phyloP scores from a whole-genome alignment of 92 coral and sea anemone species.

The Siderastrea siderea region DNA sequence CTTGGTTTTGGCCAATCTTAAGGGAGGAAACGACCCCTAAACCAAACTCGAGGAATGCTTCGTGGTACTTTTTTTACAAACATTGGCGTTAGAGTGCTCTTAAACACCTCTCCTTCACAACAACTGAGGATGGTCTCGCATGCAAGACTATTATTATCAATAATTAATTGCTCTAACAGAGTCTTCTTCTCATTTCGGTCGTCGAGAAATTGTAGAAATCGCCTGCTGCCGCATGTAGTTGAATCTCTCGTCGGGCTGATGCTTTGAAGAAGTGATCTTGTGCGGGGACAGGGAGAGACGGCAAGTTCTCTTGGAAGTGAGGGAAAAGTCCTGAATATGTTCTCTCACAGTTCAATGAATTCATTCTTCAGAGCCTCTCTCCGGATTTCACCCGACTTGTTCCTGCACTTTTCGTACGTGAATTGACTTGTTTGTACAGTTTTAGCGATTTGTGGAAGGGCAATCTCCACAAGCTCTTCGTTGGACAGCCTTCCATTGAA shows the following conservation, averaged over 20 bases:
- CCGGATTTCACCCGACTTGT: background rate
- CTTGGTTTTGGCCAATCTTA: conserved; percentile 1
- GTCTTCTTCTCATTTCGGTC: conserved; percentile 6
- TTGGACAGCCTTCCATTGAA: background rate
- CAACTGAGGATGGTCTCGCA: conserved; percentile 6
- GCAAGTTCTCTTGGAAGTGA: conserved; percentile 7
- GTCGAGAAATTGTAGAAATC: background rate
- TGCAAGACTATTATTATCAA: conserved; percentile 2
- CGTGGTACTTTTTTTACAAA: conserved; percentile 10
- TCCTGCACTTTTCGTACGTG: too few relatives aligned
- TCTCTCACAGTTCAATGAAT: background rate
- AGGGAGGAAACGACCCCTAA: conserved; percentile 6
- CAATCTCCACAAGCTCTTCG: background rate
- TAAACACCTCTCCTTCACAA: conserved; percentile 10
- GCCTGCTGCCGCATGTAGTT: background rate
- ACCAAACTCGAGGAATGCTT: conserved; percentile 12
- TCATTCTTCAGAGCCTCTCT: background rate
- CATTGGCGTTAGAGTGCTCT: conserved; percentile 11
- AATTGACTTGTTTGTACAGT: background rate
- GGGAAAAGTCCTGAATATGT: background rate
- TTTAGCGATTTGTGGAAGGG: background rate
- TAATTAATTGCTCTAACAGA: conserved; percentile 7
- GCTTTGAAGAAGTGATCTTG: background rate
- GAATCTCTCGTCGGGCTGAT: background rate
- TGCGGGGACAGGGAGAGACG: background rate